Conservation (phyloP, 2,888 invertebrate species). For the Teleogryllus oceanicus region DNA sequence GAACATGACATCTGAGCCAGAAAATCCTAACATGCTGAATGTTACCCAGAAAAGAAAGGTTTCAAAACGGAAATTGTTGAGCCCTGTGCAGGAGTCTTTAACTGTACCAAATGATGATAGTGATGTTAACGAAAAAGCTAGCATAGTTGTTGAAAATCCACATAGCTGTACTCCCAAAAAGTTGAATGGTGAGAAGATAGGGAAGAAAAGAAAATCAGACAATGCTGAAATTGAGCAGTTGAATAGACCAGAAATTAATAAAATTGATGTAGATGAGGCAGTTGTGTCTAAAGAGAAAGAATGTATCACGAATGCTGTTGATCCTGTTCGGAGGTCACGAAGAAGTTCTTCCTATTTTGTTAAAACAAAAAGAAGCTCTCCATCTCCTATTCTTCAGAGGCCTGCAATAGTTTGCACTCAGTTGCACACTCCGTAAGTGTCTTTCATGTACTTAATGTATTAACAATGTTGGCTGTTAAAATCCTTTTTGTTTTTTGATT, state of each 20-base stretch:
- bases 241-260: too few species aligned
- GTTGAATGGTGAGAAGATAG: not conserved
- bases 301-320: not conserved
- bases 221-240: not conserved
- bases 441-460: constrained; percentile 33
- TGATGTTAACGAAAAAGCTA: not conserved
- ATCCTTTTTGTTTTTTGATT: too few species aligned
- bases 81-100: not conserved
- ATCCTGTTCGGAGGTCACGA: constrained; percentile 11
- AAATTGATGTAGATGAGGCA: too few species aligned
- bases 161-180: not conserved
- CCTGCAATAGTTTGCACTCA: constrained; percentile 33
- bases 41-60: not conserved
- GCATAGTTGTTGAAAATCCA: not conserved
- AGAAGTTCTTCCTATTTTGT: constrained; percentile 25
- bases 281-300: not conserved
- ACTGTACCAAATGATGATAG: not conserved
- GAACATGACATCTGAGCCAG: not conserved
- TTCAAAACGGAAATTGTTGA: not conserved
- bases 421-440: constrained; percentile 31
- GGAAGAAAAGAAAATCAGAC: not conserved
- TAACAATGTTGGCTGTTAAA: too few species aligned
- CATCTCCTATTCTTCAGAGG: not conserved
- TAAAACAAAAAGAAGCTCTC: constrained; percentile 21
- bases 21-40: not conserved